Evolutionary conservation across 2,888 invertebrate genomes (phyloP).

Genomic region (Apomyelois bistriatella): DNA sequence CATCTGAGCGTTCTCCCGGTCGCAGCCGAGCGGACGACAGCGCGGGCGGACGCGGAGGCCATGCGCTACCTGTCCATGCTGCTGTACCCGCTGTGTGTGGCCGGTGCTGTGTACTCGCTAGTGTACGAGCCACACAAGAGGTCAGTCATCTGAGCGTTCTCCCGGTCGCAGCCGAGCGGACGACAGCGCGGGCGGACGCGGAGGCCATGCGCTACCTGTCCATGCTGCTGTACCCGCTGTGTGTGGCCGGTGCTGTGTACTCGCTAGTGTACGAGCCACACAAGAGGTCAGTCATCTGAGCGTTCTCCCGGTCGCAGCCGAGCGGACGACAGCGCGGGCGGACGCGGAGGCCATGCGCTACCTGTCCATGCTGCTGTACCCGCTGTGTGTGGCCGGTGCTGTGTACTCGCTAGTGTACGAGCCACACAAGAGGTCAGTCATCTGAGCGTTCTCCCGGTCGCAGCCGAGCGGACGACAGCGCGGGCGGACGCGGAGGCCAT

Average conservation of each 20-base stretch:
- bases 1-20: slow-evolving; percentile 54
- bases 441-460: slow-evolving; percentile 63
- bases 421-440: slow-evolving; percentile 93
- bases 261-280: slow-evolving; percentile 96
- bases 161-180: slow-evolving; percentile 81
- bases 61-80: slow-evolving; percentile 95
- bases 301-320: slow-evolving; percentile 73
- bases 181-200: slow-evolving; percentile 92
- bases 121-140: slow-evolving; percentile 96
- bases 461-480: slow-evolving; percentile 87
- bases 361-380: slow-evolving; percentile 92
- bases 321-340: slow-evolving; percentile 89
- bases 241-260: slow-evolving; percentile 92
- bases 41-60: slow-evolving; percentile 93
- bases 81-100: slow-evolving; percentile 92
- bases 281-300: slow-evolving; percentile 86
- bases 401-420: slow-evolving; percentile 95
- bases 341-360: slow-evolving; percentile 97
- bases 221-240: slow-evolving; percentile 93
- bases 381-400: slow-evolving; percentile 92
- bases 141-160: slow-evolving; percentile 74
- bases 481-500: slow-evolving; percentile 95
- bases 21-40: slow-evolving; percentile 86
- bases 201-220: slow-evolving; percentile 96
- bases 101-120: slow-evolving; percentile 94